Conservation (phyloP, 2,113 vertebrate species). For the Carlito syrichta region DNA sequence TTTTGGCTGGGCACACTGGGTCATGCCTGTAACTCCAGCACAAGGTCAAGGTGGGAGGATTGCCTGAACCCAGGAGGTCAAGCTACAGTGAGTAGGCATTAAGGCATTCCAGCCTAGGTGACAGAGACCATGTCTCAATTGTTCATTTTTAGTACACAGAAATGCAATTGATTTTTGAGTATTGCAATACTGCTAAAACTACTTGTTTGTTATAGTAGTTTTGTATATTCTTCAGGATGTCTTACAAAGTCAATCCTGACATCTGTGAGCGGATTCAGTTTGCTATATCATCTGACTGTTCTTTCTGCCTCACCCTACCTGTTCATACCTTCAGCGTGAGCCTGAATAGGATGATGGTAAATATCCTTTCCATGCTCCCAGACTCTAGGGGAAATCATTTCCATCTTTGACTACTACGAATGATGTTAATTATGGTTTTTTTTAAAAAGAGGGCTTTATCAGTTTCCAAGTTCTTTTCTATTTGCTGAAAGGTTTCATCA, state of each 20-base stretch:
- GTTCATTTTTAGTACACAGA: background rate
- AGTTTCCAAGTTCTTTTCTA: background rate
- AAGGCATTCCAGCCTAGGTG: too few species aligned
- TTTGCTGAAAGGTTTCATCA: background rate
- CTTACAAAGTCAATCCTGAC: background rate
- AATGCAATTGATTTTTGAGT: background rate
- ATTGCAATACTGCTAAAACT: background rate
- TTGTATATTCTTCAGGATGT: background rate
- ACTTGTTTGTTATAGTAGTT: background rate
- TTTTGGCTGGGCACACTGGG: too few species aligned
- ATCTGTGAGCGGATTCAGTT: background rate
- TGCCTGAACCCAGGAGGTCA: too few species aligned
- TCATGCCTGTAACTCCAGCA: too few species aligned
- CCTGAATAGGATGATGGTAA: fast-evolving
- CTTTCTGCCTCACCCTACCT: background rate
- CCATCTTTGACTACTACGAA: background rate
- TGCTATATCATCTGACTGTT: background rate
- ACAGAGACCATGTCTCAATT: too few species aligned
- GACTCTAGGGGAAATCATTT: background rate
- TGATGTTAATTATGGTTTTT: background rate
- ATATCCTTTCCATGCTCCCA: too few species aligned
- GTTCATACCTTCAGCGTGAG: background rate
- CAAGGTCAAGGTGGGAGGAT: too few species aligned
- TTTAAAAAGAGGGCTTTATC: background rate
- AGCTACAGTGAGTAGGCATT: too few species aligned